Conservation (phyloP, 2,888 invertebrate species). For the Galerucella nymphaeae region DNA sequence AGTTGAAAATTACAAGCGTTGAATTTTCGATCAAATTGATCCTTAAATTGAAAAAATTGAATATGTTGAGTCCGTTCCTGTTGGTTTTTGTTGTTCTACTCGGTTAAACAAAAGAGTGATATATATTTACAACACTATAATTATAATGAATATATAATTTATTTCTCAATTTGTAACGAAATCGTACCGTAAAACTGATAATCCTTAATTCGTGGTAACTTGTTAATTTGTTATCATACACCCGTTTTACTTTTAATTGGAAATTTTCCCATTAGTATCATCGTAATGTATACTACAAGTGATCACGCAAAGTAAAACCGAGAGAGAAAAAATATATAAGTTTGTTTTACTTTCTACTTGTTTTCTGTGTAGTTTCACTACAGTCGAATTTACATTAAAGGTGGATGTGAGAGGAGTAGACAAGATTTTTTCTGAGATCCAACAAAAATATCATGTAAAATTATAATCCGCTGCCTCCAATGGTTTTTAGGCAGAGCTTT, state of each 20-base stretch:
- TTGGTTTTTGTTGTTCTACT: not conserved
- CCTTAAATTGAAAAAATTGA: too few relatives aligned
- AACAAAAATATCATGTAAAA: too few relatives aligned
- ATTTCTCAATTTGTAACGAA: conserved; percentile 36
- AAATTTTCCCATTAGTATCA: conserved; percentile 6
- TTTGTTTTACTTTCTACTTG: too few relatives aligned
- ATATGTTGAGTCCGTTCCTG: not conserved
- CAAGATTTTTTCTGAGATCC: too few relatives aligned
- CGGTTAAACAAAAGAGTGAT: conserved; percentile 9
- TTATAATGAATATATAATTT: conserved; percentile 37
- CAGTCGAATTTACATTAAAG: too few relatives aligned
- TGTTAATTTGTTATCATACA: conserved; percentile 26
- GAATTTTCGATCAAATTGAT: too few relatives aligned
- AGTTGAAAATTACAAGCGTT: too few relatives aligned
- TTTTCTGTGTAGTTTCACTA: too few relatives aligned
- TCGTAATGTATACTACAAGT: not conserved
- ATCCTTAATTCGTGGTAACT: conserved; percentile 14
- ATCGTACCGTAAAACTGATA: conserved; percentile 22
- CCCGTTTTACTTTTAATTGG: conserved; percentile 30
- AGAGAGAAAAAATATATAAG: not conserved
- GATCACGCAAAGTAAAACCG: not conserved
- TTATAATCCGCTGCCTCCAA: too few relatives aligned
- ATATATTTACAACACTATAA: conserved; percentile 29
- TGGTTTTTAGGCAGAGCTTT: too few relatives aligned
- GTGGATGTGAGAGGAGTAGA: too few relatives aligned